Conservation (phyloP, 2,888 invertebrate genomes). For the Amiota mariae region DNA sequence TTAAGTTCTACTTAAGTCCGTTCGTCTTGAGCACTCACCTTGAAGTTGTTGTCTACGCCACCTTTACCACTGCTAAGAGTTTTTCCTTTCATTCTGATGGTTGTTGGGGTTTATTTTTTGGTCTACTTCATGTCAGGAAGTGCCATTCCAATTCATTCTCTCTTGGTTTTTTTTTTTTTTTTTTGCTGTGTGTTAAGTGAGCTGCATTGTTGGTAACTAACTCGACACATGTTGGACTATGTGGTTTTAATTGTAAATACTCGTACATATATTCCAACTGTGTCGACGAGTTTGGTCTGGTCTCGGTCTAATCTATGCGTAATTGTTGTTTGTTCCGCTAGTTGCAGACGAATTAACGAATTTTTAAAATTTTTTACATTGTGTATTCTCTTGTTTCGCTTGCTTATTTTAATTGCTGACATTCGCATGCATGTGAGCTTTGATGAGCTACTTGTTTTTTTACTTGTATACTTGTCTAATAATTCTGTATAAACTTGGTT, state of each 20-base stretch:
- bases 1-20: neutral
- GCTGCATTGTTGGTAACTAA: constrained; percentile 18
- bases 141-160: neutral
- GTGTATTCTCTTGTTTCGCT: neutral
- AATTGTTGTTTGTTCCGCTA: constrained; percentile 30
- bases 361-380: constrained; percentile 10
- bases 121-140: neutral
- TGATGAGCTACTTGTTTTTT: too few relatives aligned
- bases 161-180: neutral
- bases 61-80: neutral
- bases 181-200: neutral
- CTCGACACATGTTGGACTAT: constrained; percentile 17
- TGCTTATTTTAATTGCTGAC: constrained; percentile 2
- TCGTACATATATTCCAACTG: neutral
- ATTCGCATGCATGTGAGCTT: neutral
- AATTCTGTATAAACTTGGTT: too few relatives aligned
- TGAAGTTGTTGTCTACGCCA: constrained; percentile 12
- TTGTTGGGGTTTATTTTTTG: too few relatives aligned
- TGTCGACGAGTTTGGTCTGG: neutral
- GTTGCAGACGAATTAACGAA: neutral
- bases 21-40: neutral
- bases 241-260: neutral
- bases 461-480: too few relatives aligned
- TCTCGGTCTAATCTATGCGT: constrained; percentile 18
- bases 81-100: too few relatives aligned